A percentile compares a stretch with the other conserved stretches of the same genome.
phyloP scores from a whole-genome alignment of 2,797 vertebrate genomes.

The Scarus forsteni region DNA sequence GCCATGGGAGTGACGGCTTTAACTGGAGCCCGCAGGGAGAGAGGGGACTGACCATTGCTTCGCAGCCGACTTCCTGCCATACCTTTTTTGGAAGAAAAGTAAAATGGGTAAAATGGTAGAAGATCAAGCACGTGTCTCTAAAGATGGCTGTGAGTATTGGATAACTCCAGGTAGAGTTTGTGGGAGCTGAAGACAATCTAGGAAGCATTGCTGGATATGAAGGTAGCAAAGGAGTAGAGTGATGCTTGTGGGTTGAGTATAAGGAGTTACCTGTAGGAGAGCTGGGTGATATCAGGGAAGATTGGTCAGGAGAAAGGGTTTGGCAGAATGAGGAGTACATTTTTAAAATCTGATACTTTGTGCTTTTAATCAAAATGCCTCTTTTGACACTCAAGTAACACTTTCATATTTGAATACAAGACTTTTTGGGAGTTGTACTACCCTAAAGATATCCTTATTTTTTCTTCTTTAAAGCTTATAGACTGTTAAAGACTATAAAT shows the following conservation, averaged over 20 bases:
- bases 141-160: not conserved
- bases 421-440: too few species aligned
- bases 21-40: constrained; percentile 84
- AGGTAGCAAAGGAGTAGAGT: constrained; percentile 9
- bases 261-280: constrained; percentile 15
- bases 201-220: constrained; percentile 8
- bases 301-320: not conserved
- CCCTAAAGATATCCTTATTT: too few species aligned
- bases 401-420: too few species aligned
- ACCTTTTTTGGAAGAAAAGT: constrained; percentile 72
- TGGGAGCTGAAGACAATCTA: constrained; percentile 32
- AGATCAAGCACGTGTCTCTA: not conserved
- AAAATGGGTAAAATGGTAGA: not conserved
- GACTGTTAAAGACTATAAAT: too few species aligned
- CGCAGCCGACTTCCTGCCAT: constrained; percentile 85
- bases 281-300: not conserved
- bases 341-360: not conserved
- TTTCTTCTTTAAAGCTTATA: too few species aligned
- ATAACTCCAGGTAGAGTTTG: not conserved
- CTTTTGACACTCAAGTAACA: too few species aligned
- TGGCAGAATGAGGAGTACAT: constrained; percentile 13
- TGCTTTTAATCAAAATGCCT: not conserved
- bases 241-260: constrained; percentile 10
- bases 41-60: constrained; percentile 84
- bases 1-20: constrained; percentile 86